A percentile compares a stretch with the other conserved stretches of the same genome.
These are phyloP conservation scores for Beroe forskalii DNA, from an alignment of 37 sponge, comb jelly and placozoan species.

Conservation along the genomic window DNA sequence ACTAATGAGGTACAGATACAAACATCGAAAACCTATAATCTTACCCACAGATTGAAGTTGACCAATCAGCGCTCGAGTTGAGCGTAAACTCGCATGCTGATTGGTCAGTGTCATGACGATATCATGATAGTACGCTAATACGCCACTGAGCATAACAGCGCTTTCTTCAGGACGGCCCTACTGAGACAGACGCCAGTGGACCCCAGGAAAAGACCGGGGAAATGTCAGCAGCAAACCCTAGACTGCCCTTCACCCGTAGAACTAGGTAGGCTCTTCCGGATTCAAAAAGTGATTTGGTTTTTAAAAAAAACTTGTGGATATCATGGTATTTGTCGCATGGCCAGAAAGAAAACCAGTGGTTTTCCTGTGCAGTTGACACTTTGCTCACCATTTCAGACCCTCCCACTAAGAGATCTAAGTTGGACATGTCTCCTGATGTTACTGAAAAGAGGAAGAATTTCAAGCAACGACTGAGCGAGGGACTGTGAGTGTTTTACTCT, in stretches of 20 bases:
- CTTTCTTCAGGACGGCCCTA: not conserved
- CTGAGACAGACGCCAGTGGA: conserved; percentile 47
- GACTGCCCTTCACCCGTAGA: conserved; percentile 26
- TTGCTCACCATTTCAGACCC: conserved; percentile 58
- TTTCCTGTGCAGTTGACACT: not conserved
- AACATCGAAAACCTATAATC: too few relatives aligned
- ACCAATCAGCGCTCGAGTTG: too few relatives aligned
- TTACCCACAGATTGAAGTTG: too few relatives aligned
- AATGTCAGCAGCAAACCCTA: not conserved
- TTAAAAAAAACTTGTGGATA: too few relatives aligned
- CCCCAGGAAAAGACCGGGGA: conserved; percentile 46
- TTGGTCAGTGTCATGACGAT: too few relatives aligned
- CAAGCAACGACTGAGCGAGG: conserved; percentile 49
- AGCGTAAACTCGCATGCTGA: too few relatives aligned
- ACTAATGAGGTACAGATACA: too few relatives aligned
- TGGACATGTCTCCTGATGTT: conserved; percentile 31
- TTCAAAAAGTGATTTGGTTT: too few relatives aligned
- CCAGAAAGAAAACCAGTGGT: not conserved
- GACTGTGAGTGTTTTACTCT: conserved; percentile 47
- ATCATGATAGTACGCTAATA: too few relatives aligned
- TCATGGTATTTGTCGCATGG: too few relatives aligned
- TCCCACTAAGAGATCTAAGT: conserved; percentile 47
- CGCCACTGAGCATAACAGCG: too few relatives aligned
- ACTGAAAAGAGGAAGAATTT: conserved; percentile 43
- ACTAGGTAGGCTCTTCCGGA: too few relatives aligned